Base-by-base conservation (phyloP, 2,888 invertebrate species). In the Aphrophora alni region DNA sequence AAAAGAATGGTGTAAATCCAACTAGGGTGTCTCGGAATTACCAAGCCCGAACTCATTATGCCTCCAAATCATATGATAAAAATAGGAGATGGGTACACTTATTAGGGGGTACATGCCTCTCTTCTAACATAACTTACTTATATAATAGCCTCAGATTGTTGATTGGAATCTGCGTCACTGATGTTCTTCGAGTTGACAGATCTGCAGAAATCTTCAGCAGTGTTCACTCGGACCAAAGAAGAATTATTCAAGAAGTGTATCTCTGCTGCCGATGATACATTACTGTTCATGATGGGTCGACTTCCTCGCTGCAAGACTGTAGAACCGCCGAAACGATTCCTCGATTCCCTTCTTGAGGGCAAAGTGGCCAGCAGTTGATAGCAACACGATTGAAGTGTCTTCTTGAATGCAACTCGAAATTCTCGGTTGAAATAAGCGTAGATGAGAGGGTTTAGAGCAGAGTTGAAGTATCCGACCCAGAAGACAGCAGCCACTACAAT, bases 401-500 rank as follows among this genome's bases (percentile, higher is more conserved):
- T 96, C 89, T 95, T 94, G 90, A 98, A 98, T 12, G 98, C 98
- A 77, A 95, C 95, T 84, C 98, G 92, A 89, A 99, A 98, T 89
- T 99, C 98, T 79, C 98, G 92, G 89, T 98, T 98, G 91, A 98
- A 98, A 90, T 98, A 98, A 59, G 98, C 98, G 90, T 98, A 98
- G 88, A 98, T 97, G 85, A 98, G 92, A 2, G 98, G 98, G 89
- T 99, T 99, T 77, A 98, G 91, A 26, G 97, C 97, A 14, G 97
- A 97, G 90, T 98, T 98, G 90, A 97, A 97, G 90, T 99, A 99
- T 38, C 98, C 98, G 81, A 98, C 95, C 98, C 98, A 98, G 90
- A 98, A 98, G 44, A 98, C 94, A 8, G 94, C 93, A 0, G 96
- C 95, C 73, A 98, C 97, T 51, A 98, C 93, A 59, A 95, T 92